phyloP scores from a whole-genome alignment of 1,140 invertebrate species.

The Colletes gigas region DNA sequence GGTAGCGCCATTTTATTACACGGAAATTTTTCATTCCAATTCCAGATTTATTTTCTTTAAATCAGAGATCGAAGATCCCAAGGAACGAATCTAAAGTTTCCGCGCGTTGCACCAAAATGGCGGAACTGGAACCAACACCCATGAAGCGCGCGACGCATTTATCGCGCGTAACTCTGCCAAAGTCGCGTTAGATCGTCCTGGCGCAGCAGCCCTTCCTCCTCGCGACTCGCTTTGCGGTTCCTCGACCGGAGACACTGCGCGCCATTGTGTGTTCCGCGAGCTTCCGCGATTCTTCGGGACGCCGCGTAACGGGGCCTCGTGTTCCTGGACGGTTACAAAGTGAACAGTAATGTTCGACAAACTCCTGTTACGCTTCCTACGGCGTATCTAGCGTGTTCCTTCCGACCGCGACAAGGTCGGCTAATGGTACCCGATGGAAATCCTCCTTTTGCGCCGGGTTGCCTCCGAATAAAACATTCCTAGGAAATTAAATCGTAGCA shows the following conservation, averaged over 20 bases:
- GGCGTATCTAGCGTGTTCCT: background rate
- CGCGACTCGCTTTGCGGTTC: conserved; percentile 11
- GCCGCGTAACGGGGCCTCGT: conserved; percentile 12
- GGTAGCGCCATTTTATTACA: too few species aligned
- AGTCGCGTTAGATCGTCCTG: conserved; percentile 28
- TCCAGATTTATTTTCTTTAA: too few species aligned
- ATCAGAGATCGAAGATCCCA: too few species aligned
- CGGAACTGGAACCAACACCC: too few species aligned
- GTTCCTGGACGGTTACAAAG: background rate
- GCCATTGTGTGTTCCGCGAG: conserved; percentile 14
- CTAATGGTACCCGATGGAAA: background rate
- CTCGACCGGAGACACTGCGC: conserved; percentile 17
- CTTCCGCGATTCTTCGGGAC: conserved; percentile 7
- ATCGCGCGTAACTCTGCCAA: background rate
- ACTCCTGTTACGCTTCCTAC: background rate
- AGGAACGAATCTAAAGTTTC: too few species aligned
- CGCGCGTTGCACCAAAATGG: too few species aligned
- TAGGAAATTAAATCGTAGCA: too few species aligned
- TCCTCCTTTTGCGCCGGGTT: background rate
- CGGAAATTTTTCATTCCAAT: too few species aligned
- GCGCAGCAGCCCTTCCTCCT: background rate
- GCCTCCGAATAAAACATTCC: background rate
- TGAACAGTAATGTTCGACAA: conserved; percentile 11
- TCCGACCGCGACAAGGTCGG: background rate
- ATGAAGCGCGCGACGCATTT: background rate